These are phyloP conservation scores for Sylvilagus floridanus DNA, from an alignment of 2,797 vertebrate genomes.

Conservation along the genomic window DNA sequence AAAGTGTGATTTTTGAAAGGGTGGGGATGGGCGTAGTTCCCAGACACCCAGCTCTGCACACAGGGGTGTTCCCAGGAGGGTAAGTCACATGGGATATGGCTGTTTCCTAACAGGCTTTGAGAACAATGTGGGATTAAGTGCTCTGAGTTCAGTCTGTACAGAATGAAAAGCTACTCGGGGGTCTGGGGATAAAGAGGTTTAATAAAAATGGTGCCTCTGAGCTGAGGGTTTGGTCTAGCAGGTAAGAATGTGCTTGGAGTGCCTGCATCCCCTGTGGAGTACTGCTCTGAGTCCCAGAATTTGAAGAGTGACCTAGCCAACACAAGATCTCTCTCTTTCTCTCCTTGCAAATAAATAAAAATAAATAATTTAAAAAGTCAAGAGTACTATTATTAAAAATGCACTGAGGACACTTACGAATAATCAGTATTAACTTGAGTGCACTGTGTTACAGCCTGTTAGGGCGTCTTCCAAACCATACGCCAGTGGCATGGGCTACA, in stretches of 20 bases:
- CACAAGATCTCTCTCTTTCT: too few relatives aligned
- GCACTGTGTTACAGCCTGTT: not conserved
- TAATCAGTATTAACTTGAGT: not conserved
- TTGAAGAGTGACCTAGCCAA: too few relatives aligned
- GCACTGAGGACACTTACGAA: not conserved
- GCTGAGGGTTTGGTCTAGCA: too few relatives aligned
- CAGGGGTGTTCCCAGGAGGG: not conserved
- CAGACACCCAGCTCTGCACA: not conserved
- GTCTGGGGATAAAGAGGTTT: slow-evolving; percentile 20
- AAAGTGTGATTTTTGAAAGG: not conserved
- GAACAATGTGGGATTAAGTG: slow-evolving; percentile 40
- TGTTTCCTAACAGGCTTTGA: slow-evolving; percentile 51
- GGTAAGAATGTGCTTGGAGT: too few relatives aligned
- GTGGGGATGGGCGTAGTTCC: not conserved
- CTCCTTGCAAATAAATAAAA: too few relatives aligned
- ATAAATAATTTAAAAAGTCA: too few relatives aligned
- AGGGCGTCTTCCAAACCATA: not conserved
- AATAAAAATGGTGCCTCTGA: not conserved
- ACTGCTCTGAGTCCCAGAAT: too few relatives aligned
- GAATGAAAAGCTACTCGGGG: slow-evolving; percentile 7
- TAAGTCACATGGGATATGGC: not conserved
- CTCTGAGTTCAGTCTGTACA: not conserved
- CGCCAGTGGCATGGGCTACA: not conserved
- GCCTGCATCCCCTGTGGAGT: too few relatives aligned
- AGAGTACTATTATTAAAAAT: not conserved